These are phyloP conservation scores for Coleophora deauratella DNA, from an alignment of 2,888 invertebrate genomes.

Conservation along the genomic window DNA sequence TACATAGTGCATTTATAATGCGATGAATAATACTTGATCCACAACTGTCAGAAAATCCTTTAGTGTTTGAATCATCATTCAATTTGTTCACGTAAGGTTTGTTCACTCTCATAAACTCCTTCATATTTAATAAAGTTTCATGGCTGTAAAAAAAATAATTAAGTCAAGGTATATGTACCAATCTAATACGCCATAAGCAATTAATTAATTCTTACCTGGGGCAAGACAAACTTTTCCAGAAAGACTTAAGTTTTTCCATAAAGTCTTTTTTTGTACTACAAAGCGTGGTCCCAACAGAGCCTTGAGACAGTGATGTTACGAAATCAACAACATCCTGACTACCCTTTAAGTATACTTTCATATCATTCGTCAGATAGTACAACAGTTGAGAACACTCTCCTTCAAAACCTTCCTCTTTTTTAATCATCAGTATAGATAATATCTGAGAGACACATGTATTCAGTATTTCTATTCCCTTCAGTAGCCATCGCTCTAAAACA, in stretches of 20 bases:
- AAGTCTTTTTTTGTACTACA: slow-evolving; percentile 32
- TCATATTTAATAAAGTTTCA: slow-evolving; percentile 71
- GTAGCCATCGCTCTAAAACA: slow-evolving; percentile 55
- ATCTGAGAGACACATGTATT: slow-evolving; percentile 62
- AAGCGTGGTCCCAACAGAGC: slow-evolving; percentile 13
- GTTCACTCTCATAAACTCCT: slow-evolving; percentile 62
- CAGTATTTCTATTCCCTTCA: slow-evolving; percentile 49
- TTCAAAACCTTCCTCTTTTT: slow-evolving; percentile 39
- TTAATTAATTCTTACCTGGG: slow-evolving; percentile 38
- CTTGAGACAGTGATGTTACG: slow-evolving; percentile 30
- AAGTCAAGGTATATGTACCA: not conserved
- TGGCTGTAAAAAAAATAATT: slow-evolving; percentile 36
- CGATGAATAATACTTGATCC: slow-evolving; percentile 76
- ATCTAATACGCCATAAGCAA: not conserved
- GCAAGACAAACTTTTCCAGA: slow-evolving; percentile 33
- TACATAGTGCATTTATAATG: slow-evolving; percentile 74
- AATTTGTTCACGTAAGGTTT: slow-evolving; percentile 68
- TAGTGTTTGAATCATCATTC: slow-evolving; percentile 66
- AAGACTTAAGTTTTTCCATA: slow-evolving; percentile 37
- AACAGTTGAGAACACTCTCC: slow-evolving; percentile 53
- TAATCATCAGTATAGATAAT: slow-evolving; percentile 67
- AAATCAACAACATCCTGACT: slow-evolving; percentile 59
- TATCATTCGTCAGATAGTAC: slow-evolving; percentile 67
- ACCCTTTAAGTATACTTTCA: slow-evolving; percentile 51
- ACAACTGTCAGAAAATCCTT: slow-evolving; percentile 80